Evolutionary conservation across 2,113 vertebrate species (phyloP), one percentile per base, ranked within the genome.

Genomic region (Epinephelus lanceolatus): DNA sequence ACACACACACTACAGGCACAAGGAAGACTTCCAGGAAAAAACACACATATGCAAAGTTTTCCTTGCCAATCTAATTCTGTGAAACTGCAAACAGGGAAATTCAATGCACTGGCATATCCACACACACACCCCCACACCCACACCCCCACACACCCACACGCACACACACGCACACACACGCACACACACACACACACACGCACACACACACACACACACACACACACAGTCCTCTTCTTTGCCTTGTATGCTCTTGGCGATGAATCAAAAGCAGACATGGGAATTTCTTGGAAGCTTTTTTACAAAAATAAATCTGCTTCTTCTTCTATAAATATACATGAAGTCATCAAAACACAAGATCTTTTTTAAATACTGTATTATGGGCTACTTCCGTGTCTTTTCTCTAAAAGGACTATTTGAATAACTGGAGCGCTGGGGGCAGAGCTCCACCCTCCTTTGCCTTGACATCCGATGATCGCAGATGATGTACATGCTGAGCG

Each of bases 61-160:
- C 19, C 11, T 18, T 49, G 49, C 33, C 42, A 75, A 76, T 86
- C 62, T 40, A 66, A 87, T 75, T 72, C 57, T 61, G 61, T 40
- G 67, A 80, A 89, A 87, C 65, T 85, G 80, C 84, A 91, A 86
- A 76, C 76, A 1, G 69, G 79, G 67, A 78, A 70, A 74, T 61
- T 25, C 52, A 74, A 85, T 21, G 6, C 19, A 40, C 53, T 68
- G 23, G 13, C 23, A 70, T 30, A 42, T 70, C 53, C 33, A 62
- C 55, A 19, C 33, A 6, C 4, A 40, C n/a, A n/a, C n/a, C n/a
- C 25, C 25, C 25, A 25, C 25, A 25, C 25, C 25, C 25, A 25
- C 25, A 25, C n/a, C n/a, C n/a, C n/a, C 4, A 40, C n/a, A n/a
- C n/a, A n/a, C 25, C 25, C 25, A 25, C 25, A 25, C 25, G 1